A percentile compares a stretch with the other conserved stretches of the same genome.
Conservation (phyloP, 2,113 vertebrate species). For the Aspidoscelis tigris region DNA sequence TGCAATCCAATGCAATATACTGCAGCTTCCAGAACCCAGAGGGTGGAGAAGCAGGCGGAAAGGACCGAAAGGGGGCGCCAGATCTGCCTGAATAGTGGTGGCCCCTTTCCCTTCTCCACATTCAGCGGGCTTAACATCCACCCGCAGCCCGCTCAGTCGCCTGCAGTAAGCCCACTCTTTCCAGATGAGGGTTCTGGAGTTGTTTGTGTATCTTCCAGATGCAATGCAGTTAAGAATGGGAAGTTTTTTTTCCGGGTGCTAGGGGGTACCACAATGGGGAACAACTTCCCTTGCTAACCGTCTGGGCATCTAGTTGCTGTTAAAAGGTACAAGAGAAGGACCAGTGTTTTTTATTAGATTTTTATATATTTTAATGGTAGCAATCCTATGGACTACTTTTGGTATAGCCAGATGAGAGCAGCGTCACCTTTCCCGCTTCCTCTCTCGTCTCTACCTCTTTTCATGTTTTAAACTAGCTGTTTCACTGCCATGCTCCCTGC, state of each 20-base stretch:
- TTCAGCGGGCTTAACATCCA: slow-evolving; percentile 15
- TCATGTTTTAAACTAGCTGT: background rate
- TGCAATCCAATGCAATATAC: slow-evolving; percentile 41
- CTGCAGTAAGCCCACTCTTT: no score
- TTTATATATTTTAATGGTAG: no score
- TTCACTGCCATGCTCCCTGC: slow-evolving; percentile 22
- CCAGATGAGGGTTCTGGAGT: no score
- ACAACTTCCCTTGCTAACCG: background rate
- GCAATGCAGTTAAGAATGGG: background rate
- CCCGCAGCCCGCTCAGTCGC: background rate
- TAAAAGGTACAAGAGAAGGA: background rate
- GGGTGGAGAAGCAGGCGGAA: background rate
- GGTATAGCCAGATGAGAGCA: no score
- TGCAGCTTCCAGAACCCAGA: background rate
- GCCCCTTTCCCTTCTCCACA: slow-evolving; percentile 35
- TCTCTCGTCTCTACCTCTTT: background rate
- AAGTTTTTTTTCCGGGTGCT: background rate
- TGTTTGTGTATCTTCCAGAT: background rate
- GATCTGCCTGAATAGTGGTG: no score
- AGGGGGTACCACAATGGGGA: accelerated
- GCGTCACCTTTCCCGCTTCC: slow-evolving; percentile 21
- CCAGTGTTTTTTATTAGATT: no score
- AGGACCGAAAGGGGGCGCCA: no score
- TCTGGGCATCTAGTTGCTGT: background rate
- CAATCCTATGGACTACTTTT: background rate